Evolutionary conservation across 64 coral and sea anemone genomes (phyloP), one percentile per base, ranked within the genome.

Genomic region (Porites australiensis): DNA sequence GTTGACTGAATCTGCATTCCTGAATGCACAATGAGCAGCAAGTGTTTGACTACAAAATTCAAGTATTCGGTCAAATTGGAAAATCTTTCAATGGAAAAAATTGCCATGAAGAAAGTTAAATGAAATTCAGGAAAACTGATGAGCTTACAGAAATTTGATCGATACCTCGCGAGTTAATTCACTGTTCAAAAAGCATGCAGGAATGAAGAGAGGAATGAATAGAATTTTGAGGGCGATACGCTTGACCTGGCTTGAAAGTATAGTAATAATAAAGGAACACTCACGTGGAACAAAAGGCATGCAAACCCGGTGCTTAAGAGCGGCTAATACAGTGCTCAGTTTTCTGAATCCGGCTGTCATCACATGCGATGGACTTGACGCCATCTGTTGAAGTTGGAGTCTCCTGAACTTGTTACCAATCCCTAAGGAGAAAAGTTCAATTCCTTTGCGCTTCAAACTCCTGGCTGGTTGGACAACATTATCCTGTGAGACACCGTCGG

Each of bases 381-480:
- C 91, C 19, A 93, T 75, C 51, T 87, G 50, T 62, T 86, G 71
- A 50, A 93, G 51, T 23, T 93, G 71, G 5, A 76, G 71, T 13
- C 71, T 83, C 68, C 83, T 93, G 14, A 93, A 75, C 59, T 76
- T 77, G 48, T 47, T n/a, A 10, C 91, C 91, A 65, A 86, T 23
- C 47, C 91, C 91, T 43, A 93, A 12, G 15, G 44, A 59, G 59
- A 87, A 93, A 12, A 79, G 45, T 19, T 93, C 91, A 2, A 93
- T 72, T 44, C 91, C 91, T 50, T 68, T 72, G 1, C 55, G 43
- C 2, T 69, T 74, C 65, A 93, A 50, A 12, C 58, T 67, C 43
- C 52, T 64, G n/a, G 73, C 82, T 7, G 83, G 74, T 78, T 10
- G 19, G 10, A 79, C 60, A 8, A 93, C 83, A 55, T 61, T 79